Conservation (phyloP, 2,113 vertebrate species). For the Heterotilapia buettikoferi region DNA sequence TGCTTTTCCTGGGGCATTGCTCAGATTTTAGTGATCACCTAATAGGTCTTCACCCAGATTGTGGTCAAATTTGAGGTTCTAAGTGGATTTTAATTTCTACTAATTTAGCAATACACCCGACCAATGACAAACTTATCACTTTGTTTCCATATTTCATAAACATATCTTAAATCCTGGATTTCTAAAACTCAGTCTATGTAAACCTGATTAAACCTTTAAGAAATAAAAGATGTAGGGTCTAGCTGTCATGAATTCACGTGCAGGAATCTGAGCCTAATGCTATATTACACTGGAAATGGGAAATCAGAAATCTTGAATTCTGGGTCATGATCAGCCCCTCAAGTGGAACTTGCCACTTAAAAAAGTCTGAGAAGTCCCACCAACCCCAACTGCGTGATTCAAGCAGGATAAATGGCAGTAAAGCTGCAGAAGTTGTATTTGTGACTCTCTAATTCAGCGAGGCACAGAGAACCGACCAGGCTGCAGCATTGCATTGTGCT, state of each 20-base stretch:
- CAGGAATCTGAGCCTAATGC: neutral
- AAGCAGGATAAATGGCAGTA: neutral
- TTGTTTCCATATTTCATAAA: neutral
- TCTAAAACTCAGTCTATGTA: neutral
- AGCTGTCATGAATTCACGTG: neutral
- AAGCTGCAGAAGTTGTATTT: neutral
- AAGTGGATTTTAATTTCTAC: neutral
- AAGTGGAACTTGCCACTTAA: neutral
- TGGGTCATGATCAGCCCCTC: neutral
- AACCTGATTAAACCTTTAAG: neutral
- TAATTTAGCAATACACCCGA: accelerated
- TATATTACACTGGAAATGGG: neutral
- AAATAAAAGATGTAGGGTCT: neutral
- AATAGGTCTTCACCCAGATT: neutral
- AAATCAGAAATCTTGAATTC: neutral
- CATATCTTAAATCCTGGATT: neutral
- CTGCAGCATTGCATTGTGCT: neutral
- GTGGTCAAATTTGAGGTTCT: neutral
- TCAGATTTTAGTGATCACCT: neutral
- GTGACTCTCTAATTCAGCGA: neutral
- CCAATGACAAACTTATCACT: accelerated
- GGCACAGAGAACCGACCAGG: neutral
- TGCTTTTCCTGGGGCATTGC: neutral
- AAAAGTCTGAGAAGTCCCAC: neutral
- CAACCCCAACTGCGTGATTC: neutral